Percentiles rank a stretch among this genome's conserved stretches.
phyloP scores from a whole-genome alignment of 92 coral and sea anemone genomes.

The Palythoa grandis region DNA sequence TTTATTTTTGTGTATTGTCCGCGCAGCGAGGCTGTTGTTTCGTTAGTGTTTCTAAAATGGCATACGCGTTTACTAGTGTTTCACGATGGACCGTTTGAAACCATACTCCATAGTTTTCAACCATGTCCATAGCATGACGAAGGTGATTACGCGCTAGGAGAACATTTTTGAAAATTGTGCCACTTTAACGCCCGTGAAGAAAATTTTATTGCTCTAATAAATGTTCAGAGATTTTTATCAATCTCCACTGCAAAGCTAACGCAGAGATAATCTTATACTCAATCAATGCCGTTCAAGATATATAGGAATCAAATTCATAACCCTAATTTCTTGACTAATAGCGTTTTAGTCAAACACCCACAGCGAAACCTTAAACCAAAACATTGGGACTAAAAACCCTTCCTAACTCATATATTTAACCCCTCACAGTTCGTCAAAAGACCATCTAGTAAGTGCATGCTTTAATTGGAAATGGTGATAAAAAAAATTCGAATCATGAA shows the following conservation, averaged over 20 bases:
- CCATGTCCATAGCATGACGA: neutral
- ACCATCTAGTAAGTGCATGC: conserved; percentile 16
- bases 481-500: neutral
- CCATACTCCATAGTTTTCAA: neutral
- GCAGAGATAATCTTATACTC: conserved; percentile 15
- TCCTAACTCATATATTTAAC: neutral
- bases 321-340: neutral
- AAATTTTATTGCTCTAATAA: conserved; percentile 25
- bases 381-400: neutral
- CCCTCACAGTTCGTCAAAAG: conserved; percentile 30
- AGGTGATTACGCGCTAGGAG: neutral
- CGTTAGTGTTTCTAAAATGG: neutral
- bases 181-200: conserved; percentile 2
- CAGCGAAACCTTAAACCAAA: neutral
- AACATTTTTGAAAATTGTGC: neutral
- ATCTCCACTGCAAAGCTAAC: neutral
- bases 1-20: conserved; percentile 14
- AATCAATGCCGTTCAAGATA: conserved; percentile 7
- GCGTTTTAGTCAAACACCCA: neutral
- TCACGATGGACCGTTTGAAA: neutral
- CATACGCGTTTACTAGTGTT: neutral
- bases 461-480: conserved; percentile 34
- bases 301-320: neutral
- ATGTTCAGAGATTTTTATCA: conserved; percentile 34
- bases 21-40: conserved; percentile 11